phyloP scores from a whole-genome alignment of 2,888 invertebrate species.

The Masnerella sp. region DNA sequence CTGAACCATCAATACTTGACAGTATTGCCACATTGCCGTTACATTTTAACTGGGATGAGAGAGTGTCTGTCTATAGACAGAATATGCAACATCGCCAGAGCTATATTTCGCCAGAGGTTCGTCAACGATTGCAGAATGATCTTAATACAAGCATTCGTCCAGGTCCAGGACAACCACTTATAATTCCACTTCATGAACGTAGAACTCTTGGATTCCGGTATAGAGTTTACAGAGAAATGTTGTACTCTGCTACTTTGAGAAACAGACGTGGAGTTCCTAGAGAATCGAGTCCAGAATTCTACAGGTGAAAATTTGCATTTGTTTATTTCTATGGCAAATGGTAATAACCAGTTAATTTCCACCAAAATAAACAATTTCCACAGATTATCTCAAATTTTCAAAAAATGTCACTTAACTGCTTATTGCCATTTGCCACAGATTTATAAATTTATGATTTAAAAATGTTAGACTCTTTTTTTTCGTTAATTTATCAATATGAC shows the following conservation, averaged over 20 bases:
- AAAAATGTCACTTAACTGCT: too few relatives aligned
- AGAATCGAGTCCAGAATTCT: conserved; percentile 23
- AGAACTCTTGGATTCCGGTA: conserved; percentile 1
- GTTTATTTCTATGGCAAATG: neutral
- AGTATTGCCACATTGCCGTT: too few relatives aligned
- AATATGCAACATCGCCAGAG: conserved; percentile 2
- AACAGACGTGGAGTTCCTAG: conserved; percentile 16
- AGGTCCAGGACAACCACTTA: neutral
- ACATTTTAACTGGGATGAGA: conserved; percentile 10
- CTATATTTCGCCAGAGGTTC: too few relatives aligned
- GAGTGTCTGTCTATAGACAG: neutral
- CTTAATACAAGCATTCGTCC: neutral
- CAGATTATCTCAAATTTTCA: too few relatives aligned
- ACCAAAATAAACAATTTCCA: too few relatives aligned
- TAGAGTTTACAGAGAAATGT: conserved; percentile 16
- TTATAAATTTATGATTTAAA: too few relatives aligned
- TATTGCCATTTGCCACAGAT: too few relatives aligned
- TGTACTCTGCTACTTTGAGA: conserved; percentile 5
- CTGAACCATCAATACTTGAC: too few relatives aligned
- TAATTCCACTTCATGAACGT: conserved; percentile 3
- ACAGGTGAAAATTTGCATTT: conserved; percentile 9
- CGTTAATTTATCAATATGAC: too few relatives aligned
- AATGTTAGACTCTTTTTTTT: too few relatives aligned
- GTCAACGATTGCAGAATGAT: neutral
- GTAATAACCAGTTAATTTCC: neutral